A percentile compares a stretch with the other conserved stretches of the same genome.
Conservation (phyloP, 1,140 invertebrate genomes). For the Proctacanthus coquilletti region DNA sequence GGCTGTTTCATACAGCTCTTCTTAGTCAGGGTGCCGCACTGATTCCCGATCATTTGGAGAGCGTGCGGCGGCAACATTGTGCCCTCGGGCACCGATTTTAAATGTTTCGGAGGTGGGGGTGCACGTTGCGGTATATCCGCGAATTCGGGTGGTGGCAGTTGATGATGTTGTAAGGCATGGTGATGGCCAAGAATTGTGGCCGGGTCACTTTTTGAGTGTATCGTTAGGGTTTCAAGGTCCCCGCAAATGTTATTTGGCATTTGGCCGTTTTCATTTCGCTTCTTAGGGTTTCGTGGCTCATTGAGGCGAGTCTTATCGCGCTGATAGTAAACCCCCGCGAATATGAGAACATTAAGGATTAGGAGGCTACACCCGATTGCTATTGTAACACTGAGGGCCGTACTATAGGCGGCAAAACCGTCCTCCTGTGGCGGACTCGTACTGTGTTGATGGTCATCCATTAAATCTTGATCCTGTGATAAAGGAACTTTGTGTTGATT, state of each 20-base stretch:
- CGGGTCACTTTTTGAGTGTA: constrained; percentile 47
- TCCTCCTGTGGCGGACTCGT: constrained; percentile 50
- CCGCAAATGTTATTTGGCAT: constrained; percentile 73
- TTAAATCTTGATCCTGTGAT: constrained; percentile 17
- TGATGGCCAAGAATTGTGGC: constrained; percentile 48
- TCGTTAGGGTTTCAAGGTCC: constrained; percentile 51
- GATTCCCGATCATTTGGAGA: constrained; percentile 48
- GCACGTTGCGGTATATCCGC: constrained; percentile 55
- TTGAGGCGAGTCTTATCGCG: constrained; percentile 65
- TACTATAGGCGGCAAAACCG: constrained; percentile 73
- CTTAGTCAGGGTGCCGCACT: constrained; percentile 43
- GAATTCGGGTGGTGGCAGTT: constrained; percentile 60
- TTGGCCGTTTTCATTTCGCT: constrained; percentile 65
- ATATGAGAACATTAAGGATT: constrained; percentile 81
- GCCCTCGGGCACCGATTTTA: constrained; percentile 42
- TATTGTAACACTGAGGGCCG: constrained; percentile 78
- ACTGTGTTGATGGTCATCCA: constrained; percentile 31
- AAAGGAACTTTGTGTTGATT: constrained; percentile 10
- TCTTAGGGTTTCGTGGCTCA: constrained; percentile 36
- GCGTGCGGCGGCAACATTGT: constrained; percentile 41
- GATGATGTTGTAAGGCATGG: constrained; percentile 54
- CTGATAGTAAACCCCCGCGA: constrained; percentile 87
- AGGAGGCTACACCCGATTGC: constrained; percentile 85
- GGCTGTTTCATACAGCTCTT: constrained; percentile 36
- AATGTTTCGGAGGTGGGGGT: constrained; percentile 54